Conservation (phyloP, 2,797 vertebrate genomes). For the Cuniculus paca region DNA sequence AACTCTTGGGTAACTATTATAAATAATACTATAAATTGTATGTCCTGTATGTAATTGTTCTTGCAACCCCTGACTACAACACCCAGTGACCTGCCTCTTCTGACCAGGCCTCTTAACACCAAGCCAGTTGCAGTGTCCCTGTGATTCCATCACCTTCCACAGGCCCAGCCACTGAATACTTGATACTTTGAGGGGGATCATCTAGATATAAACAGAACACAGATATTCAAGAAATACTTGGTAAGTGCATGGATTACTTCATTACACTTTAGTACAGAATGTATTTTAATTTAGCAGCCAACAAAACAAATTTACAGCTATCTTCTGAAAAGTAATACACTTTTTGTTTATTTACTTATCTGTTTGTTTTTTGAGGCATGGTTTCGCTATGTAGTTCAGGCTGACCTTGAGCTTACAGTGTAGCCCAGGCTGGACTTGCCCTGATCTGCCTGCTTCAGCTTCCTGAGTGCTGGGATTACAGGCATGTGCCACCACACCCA, state of each 20-base stretch:
- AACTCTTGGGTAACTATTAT: too few species aligned
- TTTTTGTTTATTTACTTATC: neutral
- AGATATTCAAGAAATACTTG: neutral
- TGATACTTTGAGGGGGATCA: neutral
- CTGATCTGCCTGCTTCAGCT: neutral
- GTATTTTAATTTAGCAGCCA: neutral
- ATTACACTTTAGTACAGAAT: neutral
- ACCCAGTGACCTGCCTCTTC: neutral
- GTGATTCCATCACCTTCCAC: neutral
- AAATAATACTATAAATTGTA: too few species aligned
- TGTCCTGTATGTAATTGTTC: too few species aligned
- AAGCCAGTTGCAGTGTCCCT: too few species aligned
- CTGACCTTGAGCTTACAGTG: neutral
- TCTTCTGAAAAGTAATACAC: neutral
- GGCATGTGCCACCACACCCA: too few species aligned
- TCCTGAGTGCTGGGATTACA: neutral
- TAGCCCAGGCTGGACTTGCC: neutral
- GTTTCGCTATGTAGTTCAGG: neutral
- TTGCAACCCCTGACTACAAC: too few species aligned
- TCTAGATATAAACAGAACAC: neutral
- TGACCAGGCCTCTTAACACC: neutral
- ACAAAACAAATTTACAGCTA: neutral
- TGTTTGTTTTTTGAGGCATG: neutral
- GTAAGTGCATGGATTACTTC: neutral
- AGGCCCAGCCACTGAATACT: neutral